Percentiles rank a stretch among this genome's conserved stretches.
These are phyloP conservation scores for Datnioides undecimradiatus DNA, from an alignment of 2,113 vertebrate species.

Conservation along the genomic window DNA sequence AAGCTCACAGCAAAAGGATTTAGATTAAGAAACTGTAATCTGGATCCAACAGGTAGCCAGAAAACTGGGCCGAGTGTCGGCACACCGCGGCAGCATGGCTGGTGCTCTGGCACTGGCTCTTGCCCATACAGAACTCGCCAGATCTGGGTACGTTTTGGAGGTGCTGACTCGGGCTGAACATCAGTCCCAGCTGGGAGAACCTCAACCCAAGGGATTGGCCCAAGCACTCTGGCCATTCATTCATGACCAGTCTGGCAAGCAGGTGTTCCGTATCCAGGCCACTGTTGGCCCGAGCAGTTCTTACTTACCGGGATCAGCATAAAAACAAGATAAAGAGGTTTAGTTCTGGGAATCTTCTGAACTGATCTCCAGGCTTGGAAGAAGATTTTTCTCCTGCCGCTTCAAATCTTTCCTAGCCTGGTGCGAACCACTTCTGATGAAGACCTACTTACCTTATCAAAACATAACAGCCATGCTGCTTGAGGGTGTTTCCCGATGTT, in stretches of 20 bases:
- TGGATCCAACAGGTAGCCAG: not conserved
- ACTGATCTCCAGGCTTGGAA: not conserved
- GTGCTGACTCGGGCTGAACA: not conserved
- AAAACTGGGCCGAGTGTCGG: not conserved
- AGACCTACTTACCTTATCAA: constrained; percentile 1
- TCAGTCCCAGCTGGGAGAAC: not conserved
- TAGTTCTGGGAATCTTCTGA: not conserved
- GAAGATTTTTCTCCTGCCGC: not conserved
- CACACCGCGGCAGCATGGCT: not conserved
- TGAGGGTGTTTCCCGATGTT: constrained; percentile 21
- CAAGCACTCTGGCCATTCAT: not conserved
- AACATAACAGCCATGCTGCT: constrained; percentile 15
- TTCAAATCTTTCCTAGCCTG: not conserved
- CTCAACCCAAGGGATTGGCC: not conserved
- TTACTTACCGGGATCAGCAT: not conserved
- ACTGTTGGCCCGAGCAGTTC: not conserved
- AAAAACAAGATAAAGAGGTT: not conserved
- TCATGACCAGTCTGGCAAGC: not conserved
- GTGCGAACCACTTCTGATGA: not conserved
- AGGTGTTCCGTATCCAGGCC: not conserved
- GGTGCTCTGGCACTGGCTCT: not conserved
- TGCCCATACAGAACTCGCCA: not conserved
- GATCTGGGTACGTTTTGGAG: not conserved
- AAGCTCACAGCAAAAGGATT: not conserved
- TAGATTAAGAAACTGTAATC: not conserved